Base-by-base conservation (phyloP, 2,888 invertebrate species). In the Poecilus cupreus region DNA sequence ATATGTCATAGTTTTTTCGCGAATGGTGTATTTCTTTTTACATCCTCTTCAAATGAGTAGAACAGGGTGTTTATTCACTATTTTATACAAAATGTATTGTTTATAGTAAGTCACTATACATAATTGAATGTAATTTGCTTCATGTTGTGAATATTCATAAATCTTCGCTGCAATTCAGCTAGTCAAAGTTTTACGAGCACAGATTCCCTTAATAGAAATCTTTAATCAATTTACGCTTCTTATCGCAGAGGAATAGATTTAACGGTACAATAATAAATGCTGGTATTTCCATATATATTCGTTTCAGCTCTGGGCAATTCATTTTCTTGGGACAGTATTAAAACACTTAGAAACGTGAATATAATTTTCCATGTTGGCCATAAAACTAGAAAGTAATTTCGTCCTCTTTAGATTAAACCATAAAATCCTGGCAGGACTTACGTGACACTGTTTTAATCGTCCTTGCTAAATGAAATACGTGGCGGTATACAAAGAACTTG, bases 381-480 rank as follows among this genome's bases (percentile, higher is more conserved):
- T 78, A 78, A 78, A 60, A 64, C 46, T 60, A 43, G 64, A 64
- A 78, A 60, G 64, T 60, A 78, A 78, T 60, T 78, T 64, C 78
- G 60, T 57, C 60, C 64, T 57, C 39, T 43, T 60, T 64, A 78
- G 78, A 78, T 78, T 78, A 78, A 78, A 78, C 78, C 60, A 64
- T 78, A 78, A 78, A 78, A 78, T 78, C 60, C 39, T 78, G 57
- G 78, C 64, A 46, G 13, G 43, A 24, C 60, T 78, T 64, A 64
- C 60, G 43, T 78, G 78, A 77, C 60, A 77, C 57, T 57, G 78
- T 64, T 78, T 57, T 57, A 57, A 60, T 78, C 60, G 39, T 16
- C 20, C 64, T 57, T n/a, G 37, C 8, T 46, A 57, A 78, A 78
- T 78, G 78, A 78, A 78, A 78, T 78, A 78, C 78, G 78, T 60